phyloP scores from a whole-genome alignment of 2,888 invertebrate genomes.

The Matsumyia berberina region DNA sequence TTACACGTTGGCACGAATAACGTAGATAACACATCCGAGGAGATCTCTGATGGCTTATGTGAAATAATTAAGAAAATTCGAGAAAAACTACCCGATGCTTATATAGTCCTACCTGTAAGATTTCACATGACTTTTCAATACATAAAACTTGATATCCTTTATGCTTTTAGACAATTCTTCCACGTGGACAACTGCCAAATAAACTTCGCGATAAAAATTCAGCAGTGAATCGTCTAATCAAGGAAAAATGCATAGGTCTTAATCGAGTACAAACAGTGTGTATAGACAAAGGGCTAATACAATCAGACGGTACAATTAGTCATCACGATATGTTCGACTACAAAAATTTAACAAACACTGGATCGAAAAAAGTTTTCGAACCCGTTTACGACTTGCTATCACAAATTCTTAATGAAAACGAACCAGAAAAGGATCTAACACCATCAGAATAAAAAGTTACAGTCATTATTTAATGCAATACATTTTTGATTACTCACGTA shows the following conservation, averaged over 20 bases:
- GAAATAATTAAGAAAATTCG: conserved; percentile 90
- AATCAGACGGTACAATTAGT: conserved; percentile 92
- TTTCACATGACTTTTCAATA: not conserved
- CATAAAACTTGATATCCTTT: not conserved
- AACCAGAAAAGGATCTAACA: conserved; percentile 90
- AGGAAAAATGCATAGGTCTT: conserved; percentile 87
- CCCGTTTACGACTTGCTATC: conserved; percentile 92
- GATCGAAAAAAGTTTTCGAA: conserved; percentile 94
- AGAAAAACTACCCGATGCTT: conserved; percentile 91
- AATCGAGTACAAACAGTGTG: conserved; percentile 91
- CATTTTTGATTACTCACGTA: conserved; percentile 49
- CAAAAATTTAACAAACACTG: conserved; percentile 93
- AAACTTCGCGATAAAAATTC: conserved; percentile 90
- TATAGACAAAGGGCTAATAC: conserved; percentile 92
- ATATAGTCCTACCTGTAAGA: conserved; percentile 93
- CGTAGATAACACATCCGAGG: conserved; percentile 90
- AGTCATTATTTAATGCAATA: conserved; percentile 33
- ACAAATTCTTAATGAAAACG: conserved; percentile 91
- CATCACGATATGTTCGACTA: conserved; percentile 97
- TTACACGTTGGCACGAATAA: conserved; percentile 96
- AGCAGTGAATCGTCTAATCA: conserved; percentile 90
- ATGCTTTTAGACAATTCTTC: conserved; percentile 92
- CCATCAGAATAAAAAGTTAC: conserved; percentile 87
- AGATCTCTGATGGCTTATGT: conserved; percentile 92
- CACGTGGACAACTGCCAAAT: conserved; percentile 94